These are phyloP conservation scores for Hypomesus transpacificus DNA, from an alignment of 2,113 vertebrate species.

Conservation along the genomic window DNA sequence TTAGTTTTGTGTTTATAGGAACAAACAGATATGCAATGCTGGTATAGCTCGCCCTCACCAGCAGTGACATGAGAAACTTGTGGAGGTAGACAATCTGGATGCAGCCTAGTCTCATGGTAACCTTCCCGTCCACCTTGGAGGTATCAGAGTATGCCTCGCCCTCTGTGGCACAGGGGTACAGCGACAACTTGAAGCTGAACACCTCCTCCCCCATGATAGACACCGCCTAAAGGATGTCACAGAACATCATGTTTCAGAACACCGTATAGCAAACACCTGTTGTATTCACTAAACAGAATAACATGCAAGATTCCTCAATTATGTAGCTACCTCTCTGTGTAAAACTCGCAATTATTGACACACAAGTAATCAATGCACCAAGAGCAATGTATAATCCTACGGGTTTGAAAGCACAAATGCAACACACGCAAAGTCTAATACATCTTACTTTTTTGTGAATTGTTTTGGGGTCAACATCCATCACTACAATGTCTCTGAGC, in stretches of 20 bases:
- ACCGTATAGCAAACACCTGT: background rate
- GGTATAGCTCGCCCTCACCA: slow-evolving; percentile 72
- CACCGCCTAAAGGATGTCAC: slow-evolving; percentile 75
- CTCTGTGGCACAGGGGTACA: slow-evolving; percentile 84
- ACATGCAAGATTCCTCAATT: too few species aligned
- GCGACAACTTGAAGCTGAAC: slow-evolving; percentile 85
- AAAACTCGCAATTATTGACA: too few species aligned
- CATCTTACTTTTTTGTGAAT: slow-evolving; percentile 85
- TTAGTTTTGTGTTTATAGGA: background rate
- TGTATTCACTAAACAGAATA: too few species aligned
- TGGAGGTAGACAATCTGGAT: slow-evolving; percentile 93
- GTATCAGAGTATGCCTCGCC: slow-evolving; percentile 82
- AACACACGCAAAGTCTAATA: background rate
- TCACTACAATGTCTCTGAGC: slow-evolving; percentile 86
- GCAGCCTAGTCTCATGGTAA: slow-evolving; percentile 86
- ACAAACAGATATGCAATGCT: background rate
- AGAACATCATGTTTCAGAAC: background rate
- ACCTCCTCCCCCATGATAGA: slow-evolving; percentile 95
- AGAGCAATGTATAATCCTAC: too few species aligned
- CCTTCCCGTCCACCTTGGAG: slow-evolving; percentile 85
- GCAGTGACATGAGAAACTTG: slow-evolving; percentile 86
- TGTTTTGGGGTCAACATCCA: slow-evolving; percentile 81
- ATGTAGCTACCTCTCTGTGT: too few species aligned
- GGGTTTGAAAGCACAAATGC: too few species aligned
- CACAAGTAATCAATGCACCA: too few species aligned